These are phyloP conservation scores for Gavia stellata DNA, from an alignment of 2,113 vertebrate genomes.

Conservation along the genomic window DNA sequence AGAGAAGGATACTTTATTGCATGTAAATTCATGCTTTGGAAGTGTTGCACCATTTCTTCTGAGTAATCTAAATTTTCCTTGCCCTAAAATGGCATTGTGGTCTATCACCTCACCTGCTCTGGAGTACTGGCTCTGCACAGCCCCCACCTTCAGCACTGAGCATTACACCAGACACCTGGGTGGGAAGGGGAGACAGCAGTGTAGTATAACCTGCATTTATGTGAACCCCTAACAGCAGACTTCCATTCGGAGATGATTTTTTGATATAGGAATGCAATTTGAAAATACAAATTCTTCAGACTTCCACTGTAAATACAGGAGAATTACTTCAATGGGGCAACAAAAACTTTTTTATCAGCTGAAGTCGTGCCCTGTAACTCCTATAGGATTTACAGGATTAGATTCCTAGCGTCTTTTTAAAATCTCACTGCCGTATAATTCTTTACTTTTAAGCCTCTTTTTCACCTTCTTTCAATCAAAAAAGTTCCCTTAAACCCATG, in stretches of 20 bases:
- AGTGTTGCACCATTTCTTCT: not conserved
- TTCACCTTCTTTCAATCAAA: not conserved
- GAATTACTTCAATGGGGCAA: not conserved
- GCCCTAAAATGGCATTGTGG: not conserved
- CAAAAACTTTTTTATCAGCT: not conserved
- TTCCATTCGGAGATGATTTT: not conserved
- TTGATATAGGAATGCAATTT: not conserved
- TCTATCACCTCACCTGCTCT: not conserved
- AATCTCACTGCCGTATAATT: not conserved
- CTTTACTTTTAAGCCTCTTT: not conserved
- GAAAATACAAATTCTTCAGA: not conserved
- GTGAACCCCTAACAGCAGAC: not conserved
- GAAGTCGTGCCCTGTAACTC: not conserved
- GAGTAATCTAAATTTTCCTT: not conserved
- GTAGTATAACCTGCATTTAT: not conserved
- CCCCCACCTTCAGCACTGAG: accelerated
- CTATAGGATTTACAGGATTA: not conserved
- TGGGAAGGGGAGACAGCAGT: not conserved
- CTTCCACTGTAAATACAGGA: not conserved
- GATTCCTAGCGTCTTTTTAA: not conserved
- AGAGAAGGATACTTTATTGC: not conserved
- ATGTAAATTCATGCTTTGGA: not conserved
- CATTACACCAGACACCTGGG: not conserved
- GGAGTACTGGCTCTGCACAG: not conserved
- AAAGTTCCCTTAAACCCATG: not conserved